These are phyloP conservation scores for Automeris io DNA, from an alignment of 2,888 invertebrate species.

Conservation along the genomic window DNA sequence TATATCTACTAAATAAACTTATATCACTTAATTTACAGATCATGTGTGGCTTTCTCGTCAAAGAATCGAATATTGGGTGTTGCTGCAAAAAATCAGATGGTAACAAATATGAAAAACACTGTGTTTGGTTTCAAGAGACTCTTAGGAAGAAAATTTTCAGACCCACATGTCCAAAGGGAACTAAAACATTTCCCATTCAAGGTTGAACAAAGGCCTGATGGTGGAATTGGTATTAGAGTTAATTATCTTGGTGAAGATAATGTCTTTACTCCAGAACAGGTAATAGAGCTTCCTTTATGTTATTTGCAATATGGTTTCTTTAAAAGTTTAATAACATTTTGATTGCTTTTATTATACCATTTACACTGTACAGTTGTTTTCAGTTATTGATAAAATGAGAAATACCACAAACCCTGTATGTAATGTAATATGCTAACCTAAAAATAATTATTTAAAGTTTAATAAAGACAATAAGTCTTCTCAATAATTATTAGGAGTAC, in stretches of 20 bases:
- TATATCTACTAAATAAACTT: too few species aligned
- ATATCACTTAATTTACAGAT: conserved; percentile 78
- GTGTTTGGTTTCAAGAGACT: conserved; percentile 95
- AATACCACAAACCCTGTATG: too few species aligned
- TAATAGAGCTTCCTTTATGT: conserved; percentile 24
- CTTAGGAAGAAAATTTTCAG: conserved; percentile 92
- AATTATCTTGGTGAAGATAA: conserved; percentile 91
- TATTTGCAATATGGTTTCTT: too few species aligned
- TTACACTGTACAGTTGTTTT: too few species aligned
- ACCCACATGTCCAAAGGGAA: conserved; percentile 92
- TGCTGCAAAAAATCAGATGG: conserved; percentile 96
- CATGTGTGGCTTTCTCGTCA: conserved; percentile 96
- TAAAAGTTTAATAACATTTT: too few species aligned
- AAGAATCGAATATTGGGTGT: conserved; percentile 96
- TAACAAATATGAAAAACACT: conserved; percentile 98
- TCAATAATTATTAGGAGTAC: too few species aligned
- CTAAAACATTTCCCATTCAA: conserved; percentile 86
- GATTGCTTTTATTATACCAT: too few species aligned
- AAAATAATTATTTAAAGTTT: too few species aligned
- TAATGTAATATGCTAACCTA: too few species aligned
- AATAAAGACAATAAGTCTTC: too few species aligned
- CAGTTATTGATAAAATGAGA: too few species aligned
- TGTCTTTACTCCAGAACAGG: conserved; percentile 93
- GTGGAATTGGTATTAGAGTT: conserved; percentile 91
- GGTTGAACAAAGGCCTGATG: conserved; percentile 85